Evolutionary conservation across 2,888 invertebrate species (phyloP), one percentile per base, ranked within the genome.

Genomic region (Diaprepes abbreviatus): DNA sequence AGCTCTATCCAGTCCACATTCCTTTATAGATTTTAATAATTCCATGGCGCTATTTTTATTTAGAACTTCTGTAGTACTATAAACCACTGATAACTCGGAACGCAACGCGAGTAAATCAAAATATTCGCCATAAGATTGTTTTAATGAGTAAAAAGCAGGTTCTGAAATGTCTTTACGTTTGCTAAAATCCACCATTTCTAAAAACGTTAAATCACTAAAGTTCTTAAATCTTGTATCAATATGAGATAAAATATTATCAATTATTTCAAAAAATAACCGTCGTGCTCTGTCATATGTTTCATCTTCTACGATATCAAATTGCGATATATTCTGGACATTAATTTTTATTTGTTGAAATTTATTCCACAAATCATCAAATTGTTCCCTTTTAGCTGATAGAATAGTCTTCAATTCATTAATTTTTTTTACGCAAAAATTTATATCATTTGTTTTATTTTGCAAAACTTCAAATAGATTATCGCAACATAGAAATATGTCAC

Each of bases 401-500:
- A 24, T 35, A n/a, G 2, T 21, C 31, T 57, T 6, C 17, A 65
- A 65, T 14, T 24, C 38, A 43, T 58, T 17, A n/a, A 57, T 65
- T 3, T 45, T 14, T 33, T 65, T 12, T 17, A 54, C 21, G 33
- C 65, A 65, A 19, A 36, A 45, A 12, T 7, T 28, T 45, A 57
- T 57, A 24, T 65, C 57, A 35, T 45, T 45, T 24, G 33, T 21
- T 21, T 58, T 65, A n/a, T 33, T 33, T 33, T 65, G 58, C 12
- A 65, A 58, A 12, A 57, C 35, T n/a, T 48, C 17, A 12, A 45
- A 58, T 10, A 65, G 5, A n/a, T 14, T 12, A 9, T 64, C 64
- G 10, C 54, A 17, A 19, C 10, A 33, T 10, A 54, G 64, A 36
- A 64, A 73, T 38, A 72, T 72, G 31, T 60, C 60, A 17, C 58